Conservation (phyloP, 64 coral and sea anemone species). For the Trachythela sp. region DNA sequence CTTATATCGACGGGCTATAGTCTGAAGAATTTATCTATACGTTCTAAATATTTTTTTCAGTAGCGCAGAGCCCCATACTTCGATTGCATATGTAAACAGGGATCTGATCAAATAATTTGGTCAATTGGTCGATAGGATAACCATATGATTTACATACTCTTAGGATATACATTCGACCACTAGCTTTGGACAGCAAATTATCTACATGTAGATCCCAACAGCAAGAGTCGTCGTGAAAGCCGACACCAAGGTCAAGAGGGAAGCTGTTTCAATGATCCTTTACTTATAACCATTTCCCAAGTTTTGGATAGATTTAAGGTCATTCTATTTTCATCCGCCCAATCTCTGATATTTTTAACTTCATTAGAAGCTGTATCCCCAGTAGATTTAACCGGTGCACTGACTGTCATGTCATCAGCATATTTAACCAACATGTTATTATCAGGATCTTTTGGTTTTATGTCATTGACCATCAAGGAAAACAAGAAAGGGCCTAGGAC, state of each 20-base stretch:
- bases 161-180: neutral
- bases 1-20: neutral
- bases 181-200: neutral
- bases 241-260: neutral
- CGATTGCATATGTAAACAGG: no score
- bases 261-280: neutral
- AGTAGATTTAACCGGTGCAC: conserved; percentile 14
- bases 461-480: neutral
- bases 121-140: no score
- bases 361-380: conserved; percentile 20
- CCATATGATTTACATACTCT: neutral
- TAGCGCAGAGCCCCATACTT: neutral
- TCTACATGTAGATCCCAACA: neutral
- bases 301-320: conserved; percentile 32
- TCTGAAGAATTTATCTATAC: no score
- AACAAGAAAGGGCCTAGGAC: conserved; percentile 12
- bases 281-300: neutral
- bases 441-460: conserved; percentile 37
- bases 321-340: conserved; percentile 32
- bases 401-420: conserved; percentile 50
- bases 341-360: conserved; percentile 38
- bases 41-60: neutral
- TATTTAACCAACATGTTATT: conserved; percentile 41
- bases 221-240: neutral
- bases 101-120: neutral